phyloP scores from a whole-genome alignment of 2,797 vertebrate genomes.

The Rhyacichthys aspro region DNA sequence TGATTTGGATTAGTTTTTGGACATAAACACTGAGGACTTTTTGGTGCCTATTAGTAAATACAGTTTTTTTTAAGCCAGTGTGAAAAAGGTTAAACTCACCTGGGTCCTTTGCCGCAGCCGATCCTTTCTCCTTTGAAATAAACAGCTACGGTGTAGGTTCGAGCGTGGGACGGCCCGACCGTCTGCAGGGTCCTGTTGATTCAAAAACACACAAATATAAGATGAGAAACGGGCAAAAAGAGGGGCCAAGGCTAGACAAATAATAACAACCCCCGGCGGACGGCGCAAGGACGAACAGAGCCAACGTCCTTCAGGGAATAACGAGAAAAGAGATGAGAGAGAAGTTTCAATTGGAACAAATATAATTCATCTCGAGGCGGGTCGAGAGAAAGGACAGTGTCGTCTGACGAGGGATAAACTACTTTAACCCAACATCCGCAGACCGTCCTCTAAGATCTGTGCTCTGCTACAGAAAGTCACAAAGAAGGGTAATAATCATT shows the following conservation, averaged over 20 bases:
- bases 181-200: slow-evolving; percentile 93
- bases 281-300: slow-evolving; percentile 39
- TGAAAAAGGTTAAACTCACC: slow-evolving; percentile 74
- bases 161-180: slow-evolving; percentile 94
- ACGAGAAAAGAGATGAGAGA: slow-evolving; percentile 22
- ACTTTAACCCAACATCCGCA: slow-evolving; percentile 38
- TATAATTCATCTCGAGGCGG: slow-evolving; percentile 49
- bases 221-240: slow-evolving; percentile 3
- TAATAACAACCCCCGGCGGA: slow-evolving; percentile 30
- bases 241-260: slow-evolving; percentile 11
- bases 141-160: slow-evolving; percentile 96
- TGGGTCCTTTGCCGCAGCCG: slow-evolving; percentile 97
- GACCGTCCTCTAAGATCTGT: slow-evolving; percentile 38
- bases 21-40: too few species aligned
- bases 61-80: too few species aligned
- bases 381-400: slow-evolving; percentile 21
- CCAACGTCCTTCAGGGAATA: slow-evolving; percentile 48
- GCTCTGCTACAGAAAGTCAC: slow-evolving; percentile 6
- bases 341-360: slow-evolving; percentile 53
- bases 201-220: slow-evolving; percentile 21
- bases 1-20: too few species aligned
- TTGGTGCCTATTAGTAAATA: too few species aligned
- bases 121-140: slow-evolving; percentile 99
- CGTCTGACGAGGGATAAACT: slow-evolving; percentile 51
- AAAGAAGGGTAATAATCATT: slow-evolving; percentile 35